Evolutionary conservation across 1,140 invertebrate genomes (phyloP), one percentile per base, ranked within the genome.

Genomic region (Trachymyrmex septentrionalis): DNA sequence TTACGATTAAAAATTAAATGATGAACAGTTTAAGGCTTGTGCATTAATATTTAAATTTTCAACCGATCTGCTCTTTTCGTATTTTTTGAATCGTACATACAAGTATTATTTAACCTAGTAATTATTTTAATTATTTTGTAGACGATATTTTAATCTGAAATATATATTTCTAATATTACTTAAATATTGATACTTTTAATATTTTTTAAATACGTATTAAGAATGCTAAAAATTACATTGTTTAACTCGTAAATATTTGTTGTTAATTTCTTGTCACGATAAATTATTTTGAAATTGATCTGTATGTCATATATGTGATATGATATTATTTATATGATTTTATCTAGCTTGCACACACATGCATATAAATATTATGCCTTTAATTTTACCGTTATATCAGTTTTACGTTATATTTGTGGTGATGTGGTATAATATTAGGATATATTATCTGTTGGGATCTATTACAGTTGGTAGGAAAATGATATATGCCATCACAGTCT

Each of bases 381-480:
- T 27, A 78, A 44, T n/a, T 50, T 24, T 72, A 82, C 34, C 6
- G 7, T 75, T 88, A 82, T 34, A 67, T 30, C 27, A 86, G 72
- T 72, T 44, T 44, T 44, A 34, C 6, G 4, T 73, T 88, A 82
- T 34, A 72, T 30, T 24, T 87, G 66, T 72, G n/a, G 2, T 38
- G 7, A 66, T 80, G 71, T 14, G 96, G 94, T 85, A 96, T 90
- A 81, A 91, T 48, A 85, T 95, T 93, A 0, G 96, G 96, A 94
- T 97, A 97, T 27, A 95, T 93, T n/a, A 97, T 95, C 3, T 94
- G 92, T 88, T 95, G 93, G 10, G 94, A 93, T 6, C 92, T 88
- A 86, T 96, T 94, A 92, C 97, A 97, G 88, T 97, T 97, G 4
- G 96, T 96, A 34, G 94, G 94, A 12, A 93, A 95, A 5, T 87